Evolutionary conservation across 2,888 invertebrate species (phyloP), one percentile per base, ranked within the genome.

Genomic region (Tipula confusa): DNA sequence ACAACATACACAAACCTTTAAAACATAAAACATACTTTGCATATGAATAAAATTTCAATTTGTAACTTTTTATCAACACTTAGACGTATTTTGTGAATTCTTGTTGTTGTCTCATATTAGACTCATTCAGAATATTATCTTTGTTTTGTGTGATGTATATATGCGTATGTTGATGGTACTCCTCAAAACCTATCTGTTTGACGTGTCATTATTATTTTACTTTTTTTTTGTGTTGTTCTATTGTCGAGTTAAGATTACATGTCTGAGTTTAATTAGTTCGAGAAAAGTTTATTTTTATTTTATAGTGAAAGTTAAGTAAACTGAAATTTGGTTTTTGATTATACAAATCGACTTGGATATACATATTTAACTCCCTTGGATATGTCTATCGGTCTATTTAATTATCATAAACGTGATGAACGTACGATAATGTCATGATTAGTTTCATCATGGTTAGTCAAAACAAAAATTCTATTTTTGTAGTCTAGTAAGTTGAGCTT

Each of bases 31-130:
- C n/a, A 18, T 18, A 48, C 18, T 48, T 48, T 48, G 2, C 48
- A 18, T 48, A 18, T 18, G 48, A 48, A 48, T 48, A 64, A 7
- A 64, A 64, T 64, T 64, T 64, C 24, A 64, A 64, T 64, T 64
- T 64, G 64, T 64, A 64, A 64, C 64, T 64, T 64, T 64, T 64
- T 64, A 64, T 64, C 64, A 64, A 64, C 64, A 64, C 64, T 64
- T 64, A 64, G 64, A 64, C 64, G 24, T 64, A 24, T 15, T 3
- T 64, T 64, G n/a, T n/a, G n/a, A n/a, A n/a, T n/a, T n/a, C n/a
- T n/a, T n/a, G n/a, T 24, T 64, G 24, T 64, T 24, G 18, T 24
- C 24, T 9, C 24, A 18, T 64, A 64, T 24, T 24, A 64, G 64
- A 24, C 64, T 64, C 24, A 24, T 64, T 64, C 64, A 64, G 2